Evolutionary conservation across 2,113 vertebrate species (phyloP).

Genomic region (Hiodon alosoides): DNA sequence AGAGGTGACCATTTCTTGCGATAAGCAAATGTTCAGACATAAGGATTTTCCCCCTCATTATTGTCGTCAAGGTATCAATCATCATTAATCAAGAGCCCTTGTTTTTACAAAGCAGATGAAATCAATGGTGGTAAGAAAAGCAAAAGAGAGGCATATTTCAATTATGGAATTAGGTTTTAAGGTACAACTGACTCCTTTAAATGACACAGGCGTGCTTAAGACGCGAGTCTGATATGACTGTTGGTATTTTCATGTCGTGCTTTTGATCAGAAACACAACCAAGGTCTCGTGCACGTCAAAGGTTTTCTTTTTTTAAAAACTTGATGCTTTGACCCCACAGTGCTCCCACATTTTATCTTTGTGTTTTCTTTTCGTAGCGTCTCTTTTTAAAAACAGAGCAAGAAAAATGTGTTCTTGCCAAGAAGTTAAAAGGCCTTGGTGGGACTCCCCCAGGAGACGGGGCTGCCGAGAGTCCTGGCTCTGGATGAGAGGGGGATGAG

Average conservation of each 20-base stretch:
- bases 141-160: constrained; percentile 7
- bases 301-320: neutral
- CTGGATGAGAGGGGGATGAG: constrained; percentile 15
- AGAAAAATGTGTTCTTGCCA: constrained; percentile 24
- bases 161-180: constrained; percentile 2
- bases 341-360: constrained; percentile 23
- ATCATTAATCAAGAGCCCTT: neutral
- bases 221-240: neutral
- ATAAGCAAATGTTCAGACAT: neutral
- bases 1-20: neutral
- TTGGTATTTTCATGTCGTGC: neutral
- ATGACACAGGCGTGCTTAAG: neutral
- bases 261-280: constrained; percentile 19
- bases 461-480: constrained; percentile 23
- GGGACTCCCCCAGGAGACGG: constrained; percentile 26
- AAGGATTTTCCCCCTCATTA: neutral
- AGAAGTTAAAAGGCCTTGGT: constrained; percentile 37
- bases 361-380: constrained; percentile 26
- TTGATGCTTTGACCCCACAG: constrained; percentile 17
- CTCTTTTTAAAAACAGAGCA: constrained; percentile 2
- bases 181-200: constrained; percentile 13
- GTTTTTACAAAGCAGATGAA: neutral
- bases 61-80: neutral
- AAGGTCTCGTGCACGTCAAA: constrained; percentile 23
- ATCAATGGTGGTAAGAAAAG: neutral